Evolutionary conservation across 1,140 invertebrate species (phyloP), one percentile per base, ranked within the genome.

Genomic region (Psix sp.): DNA sequence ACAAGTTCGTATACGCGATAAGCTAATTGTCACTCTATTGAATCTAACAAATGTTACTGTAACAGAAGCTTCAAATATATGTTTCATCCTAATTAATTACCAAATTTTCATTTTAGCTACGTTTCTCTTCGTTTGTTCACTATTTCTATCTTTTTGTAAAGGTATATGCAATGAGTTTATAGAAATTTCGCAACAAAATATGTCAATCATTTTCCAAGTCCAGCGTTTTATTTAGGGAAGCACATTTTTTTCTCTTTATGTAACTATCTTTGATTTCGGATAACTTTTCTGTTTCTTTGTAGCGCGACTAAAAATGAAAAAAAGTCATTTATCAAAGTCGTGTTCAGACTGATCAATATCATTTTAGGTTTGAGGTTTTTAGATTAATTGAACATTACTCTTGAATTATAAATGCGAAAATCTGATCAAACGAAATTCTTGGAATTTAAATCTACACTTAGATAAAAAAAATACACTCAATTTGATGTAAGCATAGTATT

Each of bases 1-100:
- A 40, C 54, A 35, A 66, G 75, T 40, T 70, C 59, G 49, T 68
- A 68, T 60, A 20, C 38, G 17, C 59, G 35, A 42, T 51, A 57
- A 67, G 45, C 63, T 57, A 57, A 67, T 40, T 56, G 35, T 2
- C 24, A 66, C 24, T 67, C 46, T 20, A 48, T 51, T 29, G 17
- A 51, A 59, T 54, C 46, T 29, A 52, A 54, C 2, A 2, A 35
- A n/a, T n/a, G n/a, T n/a, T n/a, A n/a, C n/a, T n/a, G n/a, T n/a
- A n/a, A n/a, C n/a, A 35, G 33, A 13, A 11, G 5, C 33, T 14
- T 4, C 33, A 14, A n/a, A n/a, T n/a, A n/a, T n/a, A n/a, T n/a
- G n/a, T n/a, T 35, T 5, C 2, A 13, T 2, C 7, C 33, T 13
- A 11, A 35, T 35, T 6, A 33, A 11, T 2, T 13, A 35, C 2